These are phyloP conservation scores for Cyprinus carpio DNA, from an alignment of 2,113 vertebrate species.

Conservation along the genomic window DNA sequence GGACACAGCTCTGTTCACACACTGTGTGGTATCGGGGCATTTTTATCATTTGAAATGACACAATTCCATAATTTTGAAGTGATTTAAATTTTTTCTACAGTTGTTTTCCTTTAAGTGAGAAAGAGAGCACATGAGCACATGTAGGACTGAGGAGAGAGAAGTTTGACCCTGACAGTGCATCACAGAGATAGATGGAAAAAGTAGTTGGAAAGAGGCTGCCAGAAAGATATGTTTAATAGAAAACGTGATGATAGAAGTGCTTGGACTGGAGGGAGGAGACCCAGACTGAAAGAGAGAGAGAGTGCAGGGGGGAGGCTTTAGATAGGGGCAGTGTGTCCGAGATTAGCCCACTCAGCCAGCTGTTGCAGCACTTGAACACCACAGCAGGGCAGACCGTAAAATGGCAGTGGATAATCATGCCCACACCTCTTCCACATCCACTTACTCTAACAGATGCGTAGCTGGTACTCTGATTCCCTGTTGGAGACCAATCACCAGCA, in stretches of 20 bases:
- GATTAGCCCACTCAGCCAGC: conserved; percentile 45
- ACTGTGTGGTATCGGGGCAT: no score
- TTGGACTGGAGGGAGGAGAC: conserved; percentile 23
- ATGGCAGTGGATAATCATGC: conserved; percentile 40
- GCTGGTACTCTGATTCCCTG: conserved; percentile 5
- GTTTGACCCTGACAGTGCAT: not conserved
- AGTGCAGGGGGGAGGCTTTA: not conserved
- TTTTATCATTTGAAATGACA: not conserved
- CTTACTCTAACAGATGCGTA: conserved; percentile 17
- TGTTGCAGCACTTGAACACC: conserved; percentile 42
- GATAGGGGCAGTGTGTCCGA: conserved; percentile 19
- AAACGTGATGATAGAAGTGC: conserved; percentile 5
- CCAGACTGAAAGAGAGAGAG: conserved; percentile 22
- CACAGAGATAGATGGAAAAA: conserved; percentile 2
- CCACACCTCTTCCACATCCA: conserved; percentile 30
- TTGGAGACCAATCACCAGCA: conserved; percentile 29
- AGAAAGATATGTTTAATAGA: conserved; percentile 14
- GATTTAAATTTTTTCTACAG: no score
- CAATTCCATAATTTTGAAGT: not conserved
- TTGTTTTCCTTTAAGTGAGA: not conserved
- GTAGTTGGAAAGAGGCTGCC: not conserved
- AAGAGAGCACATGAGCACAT: not conserved
- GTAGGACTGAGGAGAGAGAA: not conserved
- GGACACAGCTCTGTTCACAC: no score
- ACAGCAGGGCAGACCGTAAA: conserved; percentile 29